Evolutionary conservation across 2,113 vertebrate species (phyloP).

Genomic region (Hippocampus guttulatus): DNA sequence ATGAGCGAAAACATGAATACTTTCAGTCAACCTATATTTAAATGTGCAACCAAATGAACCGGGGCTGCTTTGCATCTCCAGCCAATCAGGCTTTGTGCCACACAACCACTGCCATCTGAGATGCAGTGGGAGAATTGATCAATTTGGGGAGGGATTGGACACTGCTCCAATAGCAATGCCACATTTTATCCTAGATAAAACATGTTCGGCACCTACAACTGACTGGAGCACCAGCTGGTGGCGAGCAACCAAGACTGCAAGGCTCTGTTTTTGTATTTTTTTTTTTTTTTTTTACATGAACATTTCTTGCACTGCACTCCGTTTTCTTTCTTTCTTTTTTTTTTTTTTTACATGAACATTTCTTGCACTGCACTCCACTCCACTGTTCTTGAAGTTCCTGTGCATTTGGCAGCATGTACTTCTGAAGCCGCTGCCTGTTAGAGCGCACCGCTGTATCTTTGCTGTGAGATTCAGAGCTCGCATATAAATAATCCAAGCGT

Average conservation of each 20-base stretch:
- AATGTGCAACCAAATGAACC: slow-evolving; percentile 31
- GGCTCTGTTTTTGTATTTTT: slow-evolving; percentile 22
- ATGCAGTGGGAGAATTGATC: slow-evolving; percentile 28
- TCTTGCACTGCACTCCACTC: slow-evolving; percentile 55
- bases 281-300: slow-evolving; percentile 49
- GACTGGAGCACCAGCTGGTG: slow-evolving; percentile 67
- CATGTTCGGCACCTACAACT: slow-evolving; percentile 60
- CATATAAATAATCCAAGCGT: slow-evolving; percentile 38
- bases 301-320: slow-evolving; percentile 46
- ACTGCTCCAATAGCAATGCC: slow-evolving; percentile 57
- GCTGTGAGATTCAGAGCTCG: slow-evolving; percentile 41
- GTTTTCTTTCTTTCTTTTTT: slow-evolving; percentile 6
- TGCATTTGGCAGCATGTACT: slow-evolving; percentile 8
- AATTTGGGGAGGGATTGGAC: slow-evolving; percentile 54
- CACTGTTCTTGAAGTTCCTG: slow-evolving; percentile 40
- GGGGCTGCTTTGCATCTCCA: slow-evolving; percentile 35
- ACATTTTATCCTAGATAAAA: slow-evolving; percentile 56
- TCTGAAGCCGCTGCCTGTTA: slow-evolving; percentile 28
- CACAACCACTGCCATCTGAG: slow-evolving; percentile 31
- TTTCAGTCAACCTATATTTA: slow-evolving; percentile 6
- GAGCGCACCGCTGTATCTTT: slow-evolving; percentile 17
- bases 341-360: slow-evolving; percentile 50
- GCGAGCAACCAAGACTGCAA: slow-evolving; percentile 63
- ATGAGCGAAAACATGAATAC: not conserved
- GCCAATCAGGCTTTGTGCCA: slow-evolving; percentile 55